A percentile compares a stretch with the other conserved stretches of the same genome.
Conservation (phyloP, 2,113 vertebrate species). For the Oryctolagus cuniculus region mOryCun1.1 NC_091450.1:5884001-5884500, state of each 20-base stretch:
- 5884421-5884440: constrained; percentile 25
- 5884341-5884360: background rate
- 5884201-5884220: background rate
- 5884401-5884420: background rate
- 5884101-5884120: background rate
- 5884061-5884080: background rate
- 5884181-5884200: background rate
- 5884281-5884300: background rate
- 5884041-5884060: background rate
- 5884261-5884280: background rate
- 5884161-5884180: background rate
- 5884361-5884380: background rate
- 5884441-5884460: background rate
- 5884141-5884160: background rate
- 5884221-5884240: background rate
- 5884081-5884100: background rate
- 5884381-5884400: background rate
- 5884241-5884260: background rate
- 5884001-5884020: background rate
- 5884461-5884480: background rate
- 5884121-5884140: background rate
- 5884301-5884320: background rate
- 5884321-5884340: background rate
- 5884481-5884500: background rate
- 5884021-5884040: background rate